Percentiles rank a stretch among this genome's conserved stretches.
Conservation (phyloP, 1,140 invertebrate species). For the Drosophila rufa region DNA sequence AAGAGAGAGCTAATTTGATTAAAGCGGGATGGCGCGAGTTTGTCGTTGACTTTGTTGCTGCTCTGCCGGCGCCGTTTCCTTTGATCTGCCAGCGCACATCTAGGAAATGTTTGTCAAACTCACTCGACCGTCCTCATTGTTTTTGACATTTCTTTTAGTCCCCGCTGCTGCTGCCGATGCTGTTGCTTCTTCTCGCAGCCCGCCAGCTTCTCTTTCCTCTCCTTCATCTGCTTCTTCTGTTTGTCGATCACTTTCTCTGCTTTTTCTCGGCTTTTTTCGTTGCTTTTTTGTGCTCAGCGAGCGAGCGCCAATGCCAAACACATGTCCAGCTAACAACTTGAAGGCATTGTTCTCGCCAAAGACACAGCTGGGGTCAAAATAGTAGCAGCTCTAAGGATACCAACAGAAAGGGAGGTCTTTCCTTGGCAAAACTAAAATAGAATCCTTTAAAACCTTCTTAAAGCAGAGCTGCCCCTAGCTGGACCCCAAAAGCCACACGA, state of each 20-base stretch:
- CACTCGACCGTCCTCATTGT: slow-evolving; percentile 83
- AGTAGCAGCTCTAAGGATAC: not conserved
- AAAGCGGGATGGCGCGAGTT: slow-evolving; percentile 35
- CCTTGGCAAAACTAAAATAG: not conserved
- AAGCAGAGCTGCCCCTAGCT: not conserved
- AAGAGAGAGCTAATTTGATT: slow-evolving; percentile 72
- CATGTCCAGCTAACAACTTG: slow-evolving; percentile 42
- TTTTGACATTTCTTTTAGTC: slow-evolving; percentile 84
- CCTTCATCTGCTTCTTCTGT: slow-evolving; percentile 2
- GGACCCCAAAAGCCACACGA: no score
- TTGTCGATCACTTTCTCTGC: slow-evolving; percentile 49
- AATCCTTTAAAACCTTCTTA: not conserved
- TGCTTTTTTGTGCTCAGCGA: slow-evolving; percentile 10
- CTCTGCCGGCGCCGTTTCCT: slow-evolving; percentile 51
- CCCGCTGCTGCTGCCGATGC: slow-evolving; percentile 19
- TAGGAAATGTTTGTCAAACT: slow-evolving; percentile 85
- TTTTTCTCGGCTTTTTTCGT: slow-evolving; percentile 16
- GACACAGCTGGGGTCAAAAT: slow-evolving; percentile 4
- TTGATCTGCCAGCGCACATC: slow-evolving; percentile 84
- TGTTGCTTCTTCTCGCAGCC: slow-evolving; percentile 6
- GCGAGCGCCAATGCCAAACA: slow-evolving; percentile 45
- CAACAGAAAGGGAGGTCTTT: not conserved
- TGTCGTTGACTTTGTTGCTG: slow-evolving; percentile 41
- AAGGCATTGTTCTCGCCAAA: slow-evolving; percentile 31
- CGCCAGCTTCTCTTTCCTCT: slow-evolving; percentile 6